A percentile compares a stretch with the other conserved stretches of the same genome.
Evolutionary conservation across 1,140 invertebrate genomes (phyloP).

Genomic region (Drosophila novamexicana): DNA sequence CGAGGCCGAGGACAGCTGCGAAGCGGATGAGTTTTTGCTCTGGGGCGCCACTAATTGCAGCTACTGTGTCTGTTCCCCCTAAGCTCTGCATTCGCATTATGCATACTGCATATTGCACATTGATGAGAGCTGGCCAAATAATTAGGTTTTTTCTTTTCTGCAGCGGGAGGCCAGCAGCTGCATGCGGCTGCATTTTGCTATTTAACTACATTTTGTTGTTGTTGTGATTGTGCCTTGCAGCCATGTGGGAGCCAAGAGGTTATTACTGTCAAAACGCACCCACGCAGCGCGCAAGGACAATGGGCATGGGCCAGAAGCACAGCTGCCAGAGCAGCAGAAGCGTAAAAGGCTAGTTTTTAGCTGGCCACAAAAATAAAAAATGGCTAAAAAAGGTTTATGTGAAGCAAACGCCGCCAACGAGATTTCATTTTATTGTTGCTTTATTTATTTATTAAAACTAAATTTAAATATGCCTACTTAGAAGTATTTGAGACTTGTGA

Average conservation of each 20-base stretch:
- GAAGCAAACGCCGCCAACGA: no score
- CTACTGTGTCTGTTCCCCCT: constrained; percentile 13
- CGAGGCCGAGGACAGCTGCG: constrained; percentile 22
- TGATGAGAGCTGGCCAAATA: no score
- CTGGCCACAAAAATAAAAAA: no score
- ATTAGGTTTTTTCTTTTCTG: neutral
- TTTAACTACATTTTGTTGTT: constrained; percentile 53
- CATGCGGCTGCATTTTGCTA: constrained; percentile 54
- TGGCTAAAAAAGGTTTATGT: no score
- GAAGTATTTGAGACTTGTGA: no score
- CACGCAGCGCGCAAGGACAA: constrained; percentile 41
- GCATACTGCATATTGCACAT: constrained; percentile 27
- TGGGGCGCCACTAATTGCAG: constrained; percentile 75
- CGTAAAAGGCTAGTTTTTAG: no score
- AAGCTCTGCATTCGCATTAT: constrained; percentile 4
- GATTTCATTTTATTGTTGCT: no score
- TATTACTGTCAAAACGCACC: constrained; percentile 74
- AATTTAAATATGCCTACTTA: no score
- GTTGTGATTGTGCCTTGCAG: constrained; percentile 20
- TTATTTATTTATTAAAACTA: no score
- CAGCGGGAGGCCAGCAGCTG: neutral
- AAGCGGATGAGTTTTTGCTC: constrained; percentile 66
- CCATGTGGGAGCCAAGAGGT: constrained; percentile 72
- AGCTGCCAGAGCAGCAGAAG: neutral
- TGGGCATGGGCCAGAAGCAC: neutral